These are phyloP conservation scores for Timema podura DNA, from an alignment of 2,888 invertebrate species.

Conservation along the genomic window DNA sequence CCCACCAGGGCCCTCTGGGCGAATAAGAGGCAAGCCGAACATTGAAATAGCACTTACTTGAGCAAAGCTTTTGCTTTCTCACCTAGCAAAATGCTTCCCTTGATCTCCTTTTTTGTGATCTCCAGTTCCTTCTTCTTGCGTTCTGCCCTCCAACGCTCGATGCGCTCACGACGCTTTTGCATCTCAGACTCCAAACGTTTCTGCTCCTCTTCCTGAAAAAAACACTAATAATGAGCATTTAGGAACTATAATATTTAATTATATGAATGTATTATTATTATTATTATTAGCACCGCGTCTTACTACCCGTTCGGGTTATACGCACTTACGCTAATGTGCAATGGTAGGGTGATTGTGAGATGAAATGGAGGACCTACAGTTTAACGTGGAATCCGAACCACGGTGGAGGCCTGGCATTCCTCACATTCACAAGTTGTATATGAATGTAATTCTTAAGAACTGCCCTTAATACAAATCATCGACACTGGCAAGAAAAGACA, in stretches of 20 bases:
- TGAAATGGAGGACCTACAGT: too few relatives aligned
- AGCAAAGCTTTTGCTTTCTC: neutral
- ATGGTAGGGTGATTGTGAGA: too few relatives aligned
- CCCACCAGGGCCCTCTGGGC: neutral
- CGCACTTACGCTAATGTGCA: too few relatives aligned
- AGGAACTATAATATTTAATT: constrained; percentile 20
- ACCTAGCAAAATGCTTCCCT: constrained; percentile 52
- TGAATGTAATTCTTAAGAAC: constrained; percentile 7
- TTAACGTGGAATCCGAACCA: too few relatives aligned
- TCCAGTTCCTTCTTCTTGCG: constrained; percentile 84
- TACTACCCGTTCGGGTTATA: too few relatives aligned
- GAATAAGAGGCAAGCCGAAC: neutral
- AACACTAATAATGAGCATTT: neutral
- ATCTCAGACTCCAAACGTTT: constrained; percentile 88
- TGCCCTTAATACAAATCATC: neutral
- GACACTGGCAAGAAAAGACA: too few relatives aligned
- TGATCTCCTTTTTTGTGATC: constrained; percentile 71
- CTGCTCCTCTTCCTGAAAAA: constrained; percentile 76
- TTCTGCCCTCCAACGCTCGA: constrained; percentile 94
- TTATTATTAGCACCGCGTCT: too few relatives aligned
- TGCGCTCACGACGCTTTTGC: constrained; percentile 91
- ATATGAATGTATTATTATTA: constrained; percentile 16
- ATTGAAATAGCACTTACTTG: neutral
- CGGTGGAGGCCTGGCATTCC: too few relatives aligned
- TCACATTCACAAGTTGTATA: too few relatives aligned